These are phyloP conservation scores for Sturnira hondurensis DNA, from an alignment of 2,113 vertebrate species.

Conservation along the genomic window DNA sequence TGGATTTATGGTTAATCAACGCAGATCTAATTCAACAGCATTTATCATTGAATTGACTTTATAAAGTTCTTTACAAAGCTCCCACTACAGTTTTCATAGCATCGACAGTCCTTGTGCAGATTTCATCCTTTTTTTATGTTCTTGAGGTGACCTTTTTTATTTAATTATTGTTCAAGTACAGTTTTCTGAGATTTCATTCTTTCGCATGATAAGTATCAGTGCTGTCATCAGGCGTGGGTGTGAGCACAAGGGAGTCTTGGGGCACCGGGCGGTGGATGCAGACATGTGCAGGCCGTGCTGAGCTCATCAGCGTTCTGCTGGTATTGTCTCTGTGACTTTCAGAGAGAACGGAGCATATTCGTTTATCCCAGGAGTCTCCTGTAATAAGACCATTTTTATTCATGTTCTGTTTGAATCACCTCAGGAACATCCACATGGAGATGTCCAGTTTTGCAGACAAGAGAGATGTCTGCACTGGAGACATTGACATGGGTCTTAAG, in stretches of 20 bases:
- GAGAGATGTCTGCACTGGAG: not conserved
- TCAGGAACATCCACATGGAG: not conserved
- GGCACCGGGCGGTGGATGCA: fast-evolving
- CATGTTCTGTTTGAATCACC: not conserved
- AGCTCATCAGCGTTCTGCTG: not conserved
- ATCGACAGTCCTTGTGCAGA: not conserved
- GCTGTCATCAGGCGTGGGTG: not conserved
- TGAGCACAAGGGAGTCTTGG: not conserved
- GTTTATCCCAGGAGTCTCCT: not conserved
- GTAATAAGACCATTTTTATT: not conserved
- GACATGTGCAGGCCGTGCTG: fast-evolving
- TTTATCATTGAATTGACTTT: not conserved
- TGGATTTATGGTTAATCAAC: not conserved
- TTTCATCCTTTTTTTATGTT: not conserved
- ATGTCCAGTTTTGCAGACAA: not conserved
- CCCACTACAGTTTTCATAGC: not conserved
- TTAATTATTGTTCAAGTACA: no score
- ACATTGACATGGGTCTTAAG: no score
- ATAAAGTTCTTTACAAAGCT: not conserved
- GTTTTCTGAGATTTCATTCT: no score
- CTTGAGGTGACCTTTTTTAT: no score
- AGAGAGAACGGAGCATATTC: not conserved
- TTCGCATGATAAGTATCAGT: not conserved
- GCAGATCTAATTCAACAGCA: not conserved
- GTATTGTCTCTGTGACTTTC: not conserved